Percentiles rank a stretch among this genome's conserved stretches.
phyloP scores from a whole-genome alignment of 2,113 vertebrate species.

The Accipiter cooperii region DNA sequence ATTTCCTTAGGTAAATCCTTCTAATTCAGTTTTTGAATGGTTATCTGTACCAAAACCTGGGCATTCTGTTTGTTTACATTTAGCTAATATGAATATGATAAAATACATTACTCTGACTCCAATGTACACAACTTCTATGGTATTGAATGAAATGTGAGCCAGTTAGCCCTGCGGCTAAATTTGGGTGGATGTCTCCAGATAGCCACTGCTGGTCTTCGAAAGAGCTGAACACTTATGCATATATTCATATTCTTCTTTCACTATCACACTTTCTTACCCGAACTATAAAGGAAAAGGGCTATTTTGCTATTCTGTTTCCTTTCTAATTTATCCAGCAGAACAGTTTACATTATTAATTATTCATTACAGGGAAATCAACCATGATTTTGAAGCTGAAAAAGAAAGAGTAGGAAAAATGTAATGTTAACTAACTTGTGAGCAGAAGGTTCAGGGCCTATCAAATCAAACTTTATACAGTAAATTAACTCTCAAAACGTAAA shows the following conservation, averaged over 20 bases:
- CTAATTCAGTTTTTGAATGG: background rate
- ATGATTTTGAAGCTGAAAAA: slow-evolving; percentile 20
- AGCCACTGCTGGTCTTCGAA: background rate
- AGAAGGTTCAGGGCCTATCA: background rate
- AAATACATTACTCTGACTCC: background rate
- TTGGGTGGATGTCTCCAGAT: background rate
- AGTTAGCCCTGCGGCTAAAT: background rate
- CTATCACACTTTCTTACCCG: background rate
- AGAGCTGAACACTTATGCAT: background rate
- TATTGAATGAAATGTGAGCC: background rate
- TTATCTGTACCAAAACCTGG: background rate
- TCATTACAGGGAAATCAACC: slow-evolving; percentile 49
- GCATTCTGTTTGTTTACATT: background rate
- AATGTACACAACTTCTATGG: rapidly evolving
- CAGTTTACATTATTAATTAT: slow-evolving; percentile 63
- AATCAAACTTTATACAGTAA: slow-evolving; percentile 38
- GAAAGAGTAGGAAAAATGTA: background rate
- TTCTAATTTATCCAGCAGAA: slow-evolving; percentile 1
- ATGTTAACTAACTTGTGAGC: slow-evolving; percentile 18
- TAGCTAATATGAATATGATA: background rate
- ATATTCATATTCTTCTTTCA: background rate
- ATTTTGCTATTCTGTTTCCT: slow-evolving; percentile 21
- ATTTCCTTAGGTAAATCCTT: background rate
- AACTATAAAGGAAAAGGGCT: background rate
- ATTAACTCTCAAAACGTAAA: slow-evolving; percentile 42